phyloP scores from a whole-genome alignment of 2,113 vertebrate species.

The Orthonyx spaldingii region DNA sequence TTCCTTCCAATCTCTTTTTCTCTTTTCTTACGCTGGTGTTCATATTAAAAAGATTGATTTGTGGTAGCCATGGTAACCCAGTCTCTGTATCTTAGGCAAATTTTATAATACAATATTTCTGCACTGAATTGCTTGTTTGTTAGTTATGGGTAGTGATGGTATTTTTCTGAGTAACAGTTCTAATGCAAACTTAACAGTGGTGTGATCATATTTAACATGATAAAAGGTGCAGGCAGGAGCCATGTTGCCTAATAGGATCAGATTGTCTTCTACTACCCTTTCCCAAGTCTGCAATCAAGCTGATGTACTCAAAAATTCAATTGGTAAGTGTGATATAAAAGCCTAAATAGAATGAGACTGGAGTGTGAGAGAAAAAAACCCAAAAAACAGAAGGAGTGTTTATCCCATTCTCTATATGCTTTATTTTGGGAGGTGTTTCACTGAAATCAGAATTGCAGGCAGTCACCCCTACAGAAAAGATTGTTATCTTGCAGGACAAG shows the following conservation, averaged over 20 bases:
- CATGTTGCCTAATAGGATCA: background rate
- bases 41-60: background rate
- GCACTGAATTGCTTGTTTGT: background rate
- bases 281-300: background rate
- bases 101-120: background rate
- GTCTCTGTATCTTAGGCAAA: background rate
- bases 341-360: background rate
- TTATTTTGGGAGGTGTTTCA: background rate
- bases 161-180: background rate
- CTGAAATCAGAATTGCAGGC: background rate
- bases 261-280: background rate
- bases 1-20: background rate
- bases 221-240: background rate
- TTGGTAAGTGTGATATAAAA: background rate
- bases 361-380: fast-evolving
- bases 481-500: background rate
- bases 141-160: background rate
- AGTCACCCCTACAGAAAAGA: background rate
- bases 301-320: background rate
- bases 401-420: background rate
- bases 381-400: background rate
- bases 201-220: background rate
- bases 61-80: background rate
- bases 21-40: background rate
- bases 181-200: background rate